phyloP scores from a whole-genome alignment of 2,113 vertebrate species.

The Ceratotherium simum region DNA sequence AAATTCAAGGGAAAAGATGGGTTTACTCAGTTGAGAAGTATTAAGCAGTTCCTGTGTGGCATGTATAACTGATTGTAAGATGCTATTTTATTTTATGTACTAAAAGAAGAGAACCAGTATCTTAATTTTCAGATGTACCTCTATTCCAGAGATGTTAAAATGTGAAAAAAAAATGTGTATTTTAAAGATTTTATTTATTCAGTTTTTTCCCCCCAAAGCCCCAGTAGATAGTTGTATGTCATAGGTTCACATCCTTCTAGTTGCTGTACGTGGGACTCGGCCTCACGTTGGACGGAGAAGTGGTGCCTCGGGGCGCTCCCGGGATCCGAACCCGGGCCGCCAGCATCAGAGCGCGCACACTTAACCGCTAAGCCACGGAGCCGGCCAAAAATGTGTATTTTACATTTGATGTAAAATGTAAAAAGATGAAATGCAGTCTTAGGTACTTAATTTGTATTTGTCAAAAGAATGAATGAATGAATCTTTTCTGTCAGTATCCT shows the following conservation, averaged over 20 bases:
- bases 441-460: constrained; percentile 1
- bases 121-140: background rate
- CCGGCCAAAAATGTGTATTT: background rate
- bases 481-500: background rate
- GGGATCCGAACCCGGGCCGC: no score
- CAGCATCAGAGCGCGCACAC: no score
- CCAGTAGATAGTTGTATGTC: no score
- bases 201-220: no score
- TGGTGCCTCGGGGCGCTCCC: no score
- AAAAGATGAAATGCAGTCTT: background rate
- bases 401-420: background rate
- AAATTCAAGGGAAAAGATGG: background rate
- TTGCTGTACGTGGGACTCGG: no score
- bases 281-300: no score
- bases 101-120: background rate
- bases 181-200: no score
- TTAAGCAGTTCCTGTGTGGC: background rate
- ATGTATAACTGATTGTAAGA: background rate
- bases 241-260: no score
- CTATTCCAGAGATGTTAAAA: background rate
- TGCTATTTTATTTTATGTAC: background rate
- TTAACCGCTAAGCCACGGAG: no score
- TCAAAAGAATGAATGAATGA: background rate
- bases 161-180: background rate
- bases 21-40: background rate